Percentiles rank a stretch among this genome's conserved stretches.
phyloP scores from a whole-genome alignment of 1,140 invertebrate species.

The Babylonia areolata region DNA sequence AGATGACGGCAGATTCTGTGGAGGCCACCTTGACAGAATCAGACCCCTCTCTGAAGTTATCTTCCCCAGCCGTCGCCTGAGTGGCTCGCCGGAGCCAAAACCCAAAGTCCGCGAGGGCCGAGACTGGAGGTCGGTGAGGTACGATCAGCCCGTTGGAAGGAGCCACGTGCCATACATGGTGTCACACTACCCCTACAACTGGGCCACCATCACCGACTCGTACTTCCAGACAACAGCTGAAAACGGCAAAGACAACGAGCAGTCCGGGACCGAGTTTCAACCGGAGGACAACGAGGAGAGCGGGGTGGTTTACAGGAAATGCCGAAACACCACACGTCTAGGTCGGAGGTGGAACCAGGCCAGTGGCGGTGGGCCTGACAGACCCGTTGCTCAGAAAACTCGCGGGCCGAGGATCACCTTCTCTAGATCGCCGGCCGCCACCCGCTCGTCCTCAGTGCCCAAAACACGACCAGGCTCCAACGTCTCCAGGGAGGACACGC shows the following conservation, averaged over 20 bases:
- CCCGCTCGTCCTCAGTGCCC: neutral
- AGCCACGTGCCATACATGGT: neutral
- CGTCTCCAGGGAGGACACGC: neutral
- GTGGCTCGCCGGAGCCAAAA: no score
- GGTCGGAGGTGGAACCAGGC: neutral
- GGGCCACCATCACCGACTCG: conserved; percentile 6
- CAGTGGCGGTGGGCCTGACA: neutral
- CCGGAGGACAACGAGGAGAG: conserved; percentile 8
- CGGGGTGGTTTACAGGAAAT: neutral
- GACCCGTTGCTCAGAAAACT: neutral
- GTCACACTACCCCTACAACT: neutral
- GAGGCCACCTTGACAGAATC: no score
- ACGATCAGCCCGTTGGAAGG: neutral
- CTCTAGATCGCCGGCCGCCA: neutral
- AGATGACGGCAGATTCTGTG: neutral
- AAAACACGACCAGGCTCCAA: neutral
- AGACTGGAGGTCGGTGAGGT: neutral
- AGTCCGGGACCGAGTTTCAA: neutral
- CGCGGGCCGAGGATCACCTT: neutral
- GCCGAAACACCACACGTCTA: neutral
- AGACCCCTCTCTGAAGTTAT: neutral
- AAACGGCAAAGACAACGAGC: neutral
- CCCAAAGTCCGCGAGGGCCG: no score
- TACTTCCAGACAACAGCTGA: neutral
- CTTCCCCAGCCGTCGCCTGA: neutral